A percentile compares a stretch with the other conserved stretches of the same genome.
Evolutionary conservation across 92 coral and sea anemone genomes (phyloP).

Genomic region (Epizoanthus stellaris): DNA sequence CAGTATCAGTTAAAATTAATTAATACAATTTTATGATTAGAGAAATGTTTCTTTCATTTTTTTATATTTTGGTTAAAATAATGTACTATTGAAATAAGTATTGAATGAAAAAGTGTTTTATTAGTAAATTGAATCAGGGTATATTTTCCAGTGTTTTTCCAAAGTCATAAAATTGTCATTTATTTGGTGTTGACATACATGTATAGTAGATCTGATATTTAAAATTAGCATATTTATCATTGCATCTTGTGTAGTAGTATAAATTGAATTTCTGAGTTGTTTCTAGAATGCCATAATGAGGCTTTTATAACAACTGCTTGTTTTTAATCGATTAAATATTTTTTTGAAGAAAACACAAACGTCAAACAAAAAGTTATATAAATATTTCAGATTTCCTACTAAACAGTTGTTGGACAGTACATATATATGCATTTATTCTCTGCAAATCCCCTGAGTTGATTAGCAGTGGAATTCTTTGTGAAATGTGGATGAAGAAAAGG

Average conservation of each 20-base stretch:
- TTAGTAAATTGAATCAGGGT: background rate
- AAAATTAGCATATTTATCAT: slow-evolving; percentile 18
- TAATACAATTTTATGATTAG: too few species aligned
- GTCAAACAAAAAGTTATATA: background rate
- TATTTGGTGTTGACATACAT: background rate
- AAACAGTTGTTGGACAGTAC: too few species aligned
- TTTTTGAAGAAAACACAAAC: background rate
- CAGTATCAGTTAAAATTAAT: too few species aligned
- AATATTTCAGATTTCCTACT: background rate
- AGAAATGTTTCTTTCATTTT: too few species aligned
- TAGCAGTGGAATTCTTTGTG: slow-evolving; percentile 12
- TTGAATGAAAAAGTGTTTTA: too few species aligned
- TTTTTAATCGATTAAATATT: slow-evolving; percentile 9
- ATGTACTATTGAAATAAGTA: too few species aligned
- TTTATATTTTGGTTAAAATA: too few species aligned
- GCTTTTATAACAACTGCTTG: background rate
- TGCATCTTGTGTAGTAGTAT: background rate
- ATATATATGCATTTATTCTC: background rate
- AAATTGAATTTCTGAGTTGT: slow-evolving; percentile 12
- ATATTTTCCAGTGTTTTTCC: background rate
- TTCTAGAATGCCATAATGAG: background rate
- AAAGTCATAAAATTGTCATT: background rate
- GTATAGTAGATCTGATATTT: slow-evolving; percentile 3
- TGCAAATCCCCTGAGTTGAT: background rate
- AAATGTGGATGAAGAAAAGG: background rate